A percentile compares a stretch with the other conserved stretches of the same genome.
phyloP scores from a whole-genome alignment of 2,888 invertebrate species.

The Coenonympha arcania region DNA sequence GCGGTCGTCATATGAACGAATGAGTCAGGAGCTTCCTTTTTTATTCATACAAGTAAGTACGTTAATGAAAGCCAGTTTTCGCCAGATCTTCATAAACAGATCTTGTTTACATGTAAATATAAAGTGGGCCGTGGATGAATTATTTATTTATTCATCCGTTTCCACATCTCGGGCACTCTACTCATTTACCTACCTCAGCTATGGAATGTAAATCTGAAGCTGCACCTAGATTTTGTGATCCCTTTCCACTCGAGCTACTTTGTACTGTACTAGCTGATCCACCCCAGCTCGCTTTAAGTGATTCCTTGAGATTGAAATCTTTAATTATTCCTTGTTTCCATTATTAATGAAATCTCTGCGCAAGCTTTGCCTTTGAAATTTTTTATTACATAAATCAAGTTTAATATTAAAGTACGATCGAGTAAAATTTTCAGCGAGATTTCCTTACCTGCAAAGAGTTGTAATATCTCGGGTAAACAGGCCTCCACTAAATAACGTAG shows the following conservation, averaged over 20 bases:
- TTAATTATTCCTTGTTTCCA: too few relatives aligned
- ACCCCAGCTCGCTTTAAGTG: too few relatives aligned
- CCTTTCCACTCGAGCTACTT: neutral
- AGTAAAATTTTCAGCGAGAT: neutral
- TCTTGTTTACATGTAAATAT: slow-evolving; percentile 5
- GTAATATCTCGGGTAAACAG: neutral
- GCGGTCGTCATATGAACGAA: too few relatives aligned
- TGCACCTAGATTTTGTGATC: neutral
- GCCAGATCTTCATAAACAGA: neutral
- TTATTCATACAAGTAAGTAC: too few relatives aligned
- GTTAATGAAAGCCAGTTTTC: neutral
- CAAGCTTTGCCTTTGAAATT: too few relatives aligned
- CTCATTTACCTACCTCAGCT: slow-evolving; percentile 2
- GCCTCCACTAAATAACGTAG: neutral
- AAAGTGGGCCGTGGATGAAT: slow-evolving; percentile 1
- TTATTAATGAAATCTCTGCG: too few relatives aligned
- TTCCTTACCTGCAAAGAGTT: neutral
- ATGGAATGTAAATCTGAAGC: neutral
- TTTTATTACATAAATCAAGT: too few relatives aligned
- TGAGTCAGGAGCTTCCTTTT: too few relatives aligned
- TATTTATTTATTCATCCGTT: slow-evolving; percentile 6
- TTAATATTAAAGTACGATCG: neutral
- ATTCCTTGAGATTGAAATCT: too few relatives aligned
- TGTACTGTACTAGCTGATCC: neutral
- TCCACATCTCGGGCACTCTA: slow-evolving; percentile 4